Base-by-base conservation (phyloP, 2,113 vertebrate species). In the Andinoacara biseriatus region DNA sequence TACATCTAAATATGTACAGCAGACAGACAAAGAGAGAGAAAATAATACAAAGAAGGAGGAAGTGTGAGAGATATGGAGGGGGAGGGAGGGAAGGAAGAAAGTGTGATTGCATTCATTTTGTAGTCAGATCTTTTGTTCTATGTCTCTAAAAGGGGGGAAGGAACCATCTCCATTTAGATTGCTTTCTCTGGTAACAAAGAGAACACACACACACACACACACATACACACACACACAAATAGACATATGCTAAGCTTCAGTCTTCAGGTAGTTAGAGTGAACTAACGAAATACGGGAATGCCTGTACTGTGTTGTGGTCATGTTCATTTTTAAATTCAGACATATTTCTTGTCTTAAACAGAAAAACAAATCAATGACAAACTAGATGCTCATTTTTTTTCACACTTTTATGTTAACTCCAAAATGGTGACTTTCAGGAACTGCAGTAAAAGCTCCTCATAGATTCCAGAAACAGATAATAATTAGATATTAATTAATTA, bases 151-250 rank as follows among this genome's bases (percentile, higher is more conserved):
- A 83, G 43, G 61, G 76, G 4, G 57, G 57, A 86, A 74, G 80
- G 29, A 75, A 61, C 52, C 80, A 88, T 91, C 89, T 91, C 89
- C 84, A 92, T 91, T 91, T 91, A 92, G 74, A 91, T 87, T 87
- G 86, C 82, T 87, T 88, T 84, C 80, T 58, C 63, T 80, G 74
- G 49, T 58, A 63, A 86, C 76, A 43, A 57, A 78, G 43, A 31
- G 43, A 24, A 38, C 2, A 38, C 35, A 38, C 35, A 81, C 3
- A 74, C 75, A 54, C 33, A 35, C 33, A 7, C 33, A 8, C 6
- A 31, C 31, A 31, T 4, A 31, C 31, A 81, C 76, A 82, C 31
- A 52, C 54, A 59, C 3, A 74, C 60, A 54, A 31, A 18, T 17
- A 15, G 8, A 38, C 35, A 74, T 26, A 74, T 54, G 35, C 14